These are phyloP conservation scores for Microcebus griseorufus DNA, from an alignment of 2,113 vertebrate genomes.

Conservation along the genomic window DNA sequence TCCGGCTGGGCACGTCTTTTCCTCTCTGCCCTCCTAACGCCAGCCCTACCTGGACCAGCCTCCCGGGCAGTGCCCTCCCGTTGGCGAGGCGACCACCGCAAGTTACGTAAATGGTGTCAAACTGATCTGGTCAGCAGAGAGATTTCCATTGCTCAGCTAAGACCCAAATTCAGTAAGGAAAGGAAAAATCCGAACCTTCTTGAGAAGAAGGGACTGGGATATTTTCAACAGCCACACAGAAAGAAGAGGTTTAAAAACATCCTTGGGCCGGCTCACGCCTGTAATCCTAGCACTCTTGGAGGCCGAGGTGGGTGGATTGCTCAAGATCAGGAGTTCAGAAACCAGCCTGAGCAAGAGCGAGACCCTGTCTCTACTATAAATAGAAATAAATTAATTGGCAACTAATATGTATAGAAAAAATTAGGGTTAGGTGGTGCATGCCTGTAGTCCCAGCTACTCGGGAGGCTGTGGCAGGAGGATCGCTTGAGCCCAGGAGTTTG, in stretches of 20 bases:
- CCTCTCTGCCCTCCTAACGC: rapidly evolving
- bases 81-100: rapidly evolving
- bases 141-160: constrained; percentile 22
- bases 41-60: background rate
- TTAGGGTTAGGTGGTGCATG: no score
- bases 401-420: no score
- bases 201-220: background rate
- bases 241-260: background rate
- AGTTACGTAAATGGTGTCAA: background rate
- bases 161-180: background rate
- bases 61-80: background rate
- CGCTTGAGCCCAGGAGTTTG: no score
- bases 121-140: background rate
- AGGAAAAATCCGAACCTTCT: background rate
- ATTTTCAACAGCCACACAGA: background rate
- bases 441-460: no score
- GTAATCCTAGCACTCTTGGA: no score
- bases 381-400: no score
- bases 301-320: no score
- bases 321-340: no score
- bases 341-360: no score
- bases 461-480: no score
- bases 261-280: no score
- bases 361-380: no score
- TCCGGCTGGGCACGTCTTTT: background rate